A percentile compares a stretch with the other conserved stretches of the same genome.
Evolutionary conservation across 2,888 invertebrate species (phyloP).

Genomic region (Lasioglossum oenotherae): DNA sequence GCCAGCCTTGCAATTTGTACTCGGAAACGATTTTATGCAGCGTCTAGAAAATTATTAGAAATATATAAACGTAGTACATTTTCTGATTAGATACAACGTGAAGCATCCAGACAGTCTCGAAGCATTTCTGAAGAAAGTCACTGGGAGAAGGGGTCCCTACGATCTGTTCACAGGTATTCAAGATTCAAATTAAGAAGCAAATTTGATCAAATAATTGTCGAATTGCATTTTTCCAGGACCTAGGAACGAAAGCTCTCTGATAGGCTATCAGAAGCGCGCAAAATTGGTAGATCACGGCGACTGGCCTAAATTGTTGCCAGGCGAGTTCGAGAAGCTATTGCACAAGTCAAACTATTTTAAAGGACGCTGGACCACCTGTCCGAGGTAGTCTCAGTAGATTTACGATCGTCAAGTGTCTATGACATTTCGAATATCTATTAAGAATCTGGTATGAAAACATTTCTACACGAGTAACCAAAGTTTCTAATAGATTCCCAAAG

Average conservation of each 20-base stretch:
- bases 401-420: not conserved
- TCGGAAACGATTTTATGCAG: not conserved
- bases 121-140: conserved; percentile 53
- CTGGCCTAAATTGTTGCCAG: conserved; percentile 65
- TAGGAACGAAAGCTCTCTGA: conserved; percentile 60
- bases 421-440: not conserved
- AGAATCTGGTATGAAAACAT: not conserved
- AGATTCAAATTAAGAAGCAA: not conserved
- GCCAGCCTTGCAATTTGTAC: conserved; percentile 64
- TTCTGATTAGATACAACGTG: conserved; percentile 54
- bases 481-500: conserved; percentile 76
- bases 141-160: conserved; percentile 70
- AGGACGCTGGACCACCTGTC: conserved; percentile 62
- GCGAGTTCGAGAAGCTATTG: conserved; percentile 58
- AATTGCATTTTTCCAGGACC: conserved; percentile 51
- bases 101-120: conserved; percentile 60
- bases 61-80: not conserved
- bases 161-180: conserved; percentile 70
- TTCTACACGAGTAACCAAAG: not conserved
- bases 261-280: conserved; percentile 31
- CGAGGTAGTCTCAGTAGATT: conserved; percentile 62
- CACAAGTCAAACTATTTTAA: conserved; percentile 68
- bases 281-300: conserved; percentile 36
- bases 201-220: not conserved
- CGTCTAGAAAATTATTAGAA: not conserved